Percentiles rank a stretch among this genome's conserved stretches.
phyloP scores from a whole-genome alignment of 2,888 invertebrate genomes.

The Globia sparganii region DNA sequence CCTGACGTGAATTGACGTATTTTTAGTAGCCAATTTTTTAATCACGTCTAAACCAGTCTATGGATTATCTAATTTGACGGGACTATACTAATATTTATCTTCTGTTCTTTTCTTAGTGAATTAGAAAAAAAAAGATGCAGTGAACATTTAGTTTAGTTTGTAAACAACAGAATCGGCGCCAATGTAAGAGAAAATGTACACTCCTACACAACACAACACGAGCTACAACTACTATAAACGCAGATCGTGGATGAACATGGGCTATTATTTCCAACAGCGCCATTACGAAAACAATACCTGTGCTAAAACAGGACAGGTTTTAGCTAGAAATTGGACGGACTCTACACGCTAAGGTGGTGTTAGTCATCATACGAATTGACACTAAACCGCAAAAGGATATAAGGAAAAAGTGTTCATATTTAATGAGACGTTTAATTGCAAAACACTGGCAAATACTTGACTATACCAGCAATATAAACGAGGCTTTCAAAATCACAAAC shows the following conservation, averaged over 20 bases:
- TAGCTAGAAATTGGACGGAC: constrained; percentile 25
- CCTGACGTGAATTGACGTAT: no score
- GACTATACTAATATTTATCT: no score
- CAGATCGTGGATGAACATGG: constrained; percentile 31
- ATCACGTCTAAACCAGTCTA: no score
- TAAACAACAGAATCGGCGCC: no score
- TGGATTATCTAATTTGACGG: no score
- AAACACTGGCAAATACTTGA: background rate
- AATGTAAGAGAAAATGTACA: constrained; percentile 11
- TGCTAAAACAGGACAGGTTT: constrained; percentile 44
- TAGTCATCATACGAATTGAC: constrained; percentile 35
- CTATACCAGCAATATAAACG: background rate
- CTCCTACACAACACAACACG: constrained; percentile 10
- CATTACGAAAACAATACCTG: constrained; percentile 47
- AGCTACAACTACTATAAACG: constrained; percentile 20
- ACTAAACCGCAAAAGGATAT: constrained; percentile 19
- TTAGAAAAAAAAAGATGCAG: no score
- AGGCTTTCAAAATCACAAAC: background rate
- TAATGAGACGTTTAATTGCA: background rate
- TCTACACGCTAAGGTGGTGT: constrained; percentile 14
- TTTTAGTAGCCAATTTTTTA: no score
- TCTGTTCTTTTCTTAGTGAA: no score
- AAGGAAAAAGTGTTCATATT: constrained; percentile 31
- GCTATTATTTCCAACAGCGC: constrained; percentile 53
- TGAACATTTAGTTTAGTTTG: no score